Base-by-base conservation (phyloP, 2,113 vertebrate species). In the Pseudopipra pipra region DNA sequence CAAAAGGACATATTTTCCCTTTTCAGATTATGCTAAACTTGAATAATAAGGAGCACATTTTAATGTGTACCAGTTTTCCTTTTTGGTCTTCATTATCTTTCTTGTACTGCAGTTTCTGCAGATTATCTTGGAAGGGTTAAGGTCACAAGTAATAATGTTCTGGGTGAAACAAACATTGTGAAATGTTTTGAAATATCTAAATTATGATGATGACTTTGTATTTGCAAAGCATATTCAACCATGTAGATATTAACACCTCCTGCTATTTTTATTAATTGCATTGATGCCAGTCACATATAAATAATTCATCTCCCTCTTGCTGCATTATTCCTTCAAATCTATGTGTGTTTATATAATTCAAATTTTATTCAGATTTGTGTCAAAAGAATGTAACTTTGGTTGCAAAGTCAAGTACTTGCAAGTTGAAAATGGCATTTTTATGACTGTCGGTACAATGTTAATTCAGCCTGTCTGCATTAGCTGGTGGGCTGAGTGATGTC, bases 121-220 rank as follows among this genome's bases (percentile, higher is more conserved):
- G 71, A 73, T 89, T 75, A 24, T 89, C n/a, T 78, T 90, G 65
- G 52, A 75, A 81, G 28, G 28, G 31, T 71, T 90, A 85, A 90
- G 54, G 65, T 92, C 68, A 72, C 22, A 72, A 84, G 9, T 49
- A 90, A 78, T 87, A 85, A 82, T 49, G 31, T 68, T 63, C 33
- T 54, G 55, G 4, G 12, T 78, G 51, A 52, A 52, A 28, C 25
- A 52, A 52, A 52, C 51, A 28, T 61, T 80, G 41, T 72, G 43
- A 90, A 85, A 90, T 89, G 37, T 88, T 93, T 96, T 89, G 35
- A 92, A 75, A 94, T 89, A 83, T 37, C 88, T 89, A 71, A 90
- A 95, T 94, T 94, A 72, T 28, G 31, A 65, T 87, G 67, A 76
- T 78, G 61, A 68, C n/a, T 87, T 89, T 35, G 39, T 89, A 14